Evolutionary conservation across 2,797 vertebrate species (phyloP).

Genomic region (Threskiornis aethiopicus): DNA sequence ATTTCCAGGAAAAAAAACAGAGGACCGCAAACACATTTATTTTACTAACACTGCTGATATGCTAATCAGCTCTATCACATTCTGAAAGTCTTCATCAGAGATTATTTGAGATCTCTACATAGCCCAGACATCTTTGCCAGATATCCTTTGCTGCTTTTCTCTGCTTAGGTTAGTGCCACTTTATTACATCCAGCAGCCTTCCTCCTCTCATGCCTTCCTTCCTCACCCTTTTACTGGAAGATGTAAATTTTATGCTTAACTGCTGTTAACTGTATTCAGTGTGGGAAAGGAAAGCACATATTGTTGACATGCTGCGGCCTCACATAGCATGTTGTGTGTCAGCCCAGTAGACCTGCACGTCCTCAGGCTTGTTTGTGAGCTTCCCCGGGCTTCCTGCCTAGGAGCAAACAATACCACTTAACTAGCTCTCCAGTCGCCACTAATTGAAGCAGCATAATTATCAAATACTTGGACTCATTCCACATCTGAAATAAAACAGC

Average conservation of each 20-base stretch:
- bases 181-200: not conserved
- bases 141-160: not conserved
- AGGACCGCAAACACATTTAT: not conserved
- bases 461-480: not conserved
- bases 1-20: not conserved
- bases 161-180: not conserved
- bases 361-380: not conserved
- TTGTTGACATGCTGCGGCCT: not conserved
- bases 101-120: not conserved
- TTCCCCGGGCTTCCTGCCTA: slow-evolving; percentile 30
- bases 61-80: not conserved
- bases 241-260: not conserved
- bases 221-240: not conserved
- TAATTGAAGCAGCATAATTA: slow-evolving; percentile 44
- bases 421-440: not conserved
- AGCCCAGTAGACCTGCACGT: not conserved
- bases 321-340: not conserved
- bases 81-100: not conserved
- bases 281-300: not conserved
- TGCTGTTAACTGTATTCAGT: not conserved
- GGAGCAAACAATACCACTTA: slow-evolving; percentile 22
- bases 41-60: not conserved
- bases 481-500: slow-evolving; percentile 50
- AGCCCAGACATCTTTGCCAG: not conserved
- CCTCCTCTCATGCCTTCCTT: not conserved